Percentiles rank a stretch among this genome's conserved stretches.
These are phyloP conservation scores for Drosophila pegasa DNA, from an alignment of 2,888 invertebrate genomes.

Conservation along the genomic window DNA sequence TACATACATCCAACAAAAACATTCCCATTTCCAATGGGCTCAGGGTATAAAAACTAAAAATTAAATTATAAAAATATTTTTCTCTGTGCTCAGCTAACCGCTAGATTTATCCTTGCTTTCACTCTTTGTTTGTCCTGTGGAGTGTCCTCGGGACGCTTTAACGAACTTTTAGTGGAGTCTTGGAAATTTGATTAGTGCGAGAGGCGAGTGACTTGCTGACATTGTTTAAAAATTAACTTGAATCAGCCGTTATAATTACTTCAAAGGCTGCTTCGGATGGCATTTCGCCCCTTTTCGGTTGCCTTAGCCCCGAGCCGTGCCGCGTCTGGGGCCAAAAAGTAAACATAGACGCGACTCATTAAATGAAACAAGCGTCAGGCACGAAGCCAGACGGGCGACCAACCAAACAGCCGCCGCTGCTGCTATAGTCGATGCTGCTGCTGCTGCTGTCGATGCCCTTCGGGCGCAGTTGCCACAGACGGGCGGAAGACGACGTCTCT, in stretches of 20 bases:
- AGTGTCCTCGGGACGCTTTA: conserved; percentile 6
- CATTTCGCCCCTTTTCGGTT: conserved; percentile 29
- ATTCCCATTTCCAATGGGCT: too few species aligned
- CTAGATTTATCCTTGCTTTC: too few species aligned
- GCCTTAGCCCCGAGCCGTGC: conserved; percentile 35
- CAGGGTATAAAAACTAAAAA: too few species aligned
- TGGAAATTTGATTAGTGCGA: conserved; percentile 66
- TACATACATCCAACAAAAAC: too few species aligned
- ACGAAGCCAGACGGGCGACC: conserved; percentile 37
- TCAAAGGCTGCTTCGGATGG: conserved; percentile 54
- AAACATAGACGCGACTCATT: conserved; percentile 79
- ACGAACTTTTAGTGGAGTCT: conserved; percentile 21
- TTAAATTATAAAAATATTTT: too few species aligned
- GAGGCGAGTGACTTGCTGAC: conserved; percentile 54
- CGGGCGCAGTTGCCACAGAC: conserved; percentile 36
- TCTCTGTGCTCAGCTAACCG: too few species aligned
- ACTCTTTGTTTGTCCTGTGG: neutral
- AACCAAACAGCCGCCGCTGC: conserved; percentile 32
- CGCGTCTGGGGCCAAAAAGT: conserved; percentile 68
- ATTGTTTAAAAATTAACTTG: conserved; percentile 77
- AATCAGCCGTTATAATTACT: conserved; percentile 76
- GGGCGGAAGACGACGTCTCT: conserved; percentile 40
- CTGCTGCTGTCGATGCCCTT: conserved; percentile 39
- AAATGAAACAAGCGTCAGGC: conserved; percentile 68
- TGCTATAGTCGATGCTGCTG: conserved; percentile 21